Conservation (phyloP, 2,888 invertebrate genomes). For the Lepidonotus clava region DNA sequence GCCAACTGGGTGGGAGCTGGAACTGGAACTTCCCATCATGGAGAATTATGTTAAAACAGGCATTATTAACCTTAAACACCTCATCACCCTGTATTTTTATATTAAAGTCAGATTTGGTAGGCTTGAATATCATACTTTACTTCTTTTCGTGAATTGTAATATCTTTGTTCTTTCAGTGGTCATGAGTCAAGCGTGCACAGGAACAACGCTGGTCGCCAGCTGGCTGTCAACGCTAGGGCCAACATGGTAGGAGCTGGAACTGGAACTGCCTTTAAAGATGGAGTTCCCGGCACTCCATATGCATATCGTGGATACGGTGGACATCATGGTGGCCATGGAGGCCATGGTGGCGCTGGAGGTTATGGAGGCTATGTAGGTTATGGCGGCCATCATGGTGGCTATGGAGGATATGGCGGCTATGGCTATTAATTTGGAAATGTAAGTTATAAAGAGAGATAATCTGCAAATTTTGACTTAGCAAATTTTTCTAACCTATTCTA, state of each 20-base stretch:
- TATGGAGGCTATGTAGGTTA: neutral
- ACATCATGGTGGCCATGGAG: neutral
- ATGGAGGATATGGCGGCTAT: neutral
- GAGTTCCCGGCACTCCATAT: slow-evolving; percentile 42
- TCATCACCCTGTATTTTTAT: too few species aligned
- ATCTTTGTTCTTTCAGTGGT: slow-evolving; percentile 3
- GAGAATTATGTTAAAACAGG: too few species aligned
- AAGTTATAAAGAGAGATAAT: too few species aligned
- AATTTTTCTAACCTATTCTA: too few species aligned
- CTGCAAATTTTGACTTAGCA: too few species aligned
- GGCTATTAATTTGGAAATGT: too few species aligned
- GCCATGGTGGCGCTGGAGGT: neutral
- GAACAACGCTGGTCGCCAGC: slow-evolving; percentile 18
- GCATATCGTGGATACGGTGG: neutral
- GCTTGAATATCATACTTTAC: too few species aligned
- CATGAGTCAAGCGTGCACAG: slow-evolving; percentile 5
- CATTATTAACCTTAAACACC: too few species aligned
- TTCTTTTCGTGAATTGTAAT: too few species aligned
- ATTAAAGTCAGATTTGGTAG: too few species aligned
- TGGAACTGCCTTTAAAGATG: slow-evolving; percentile 42
- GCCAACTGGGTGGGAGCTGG: too few species aligned
- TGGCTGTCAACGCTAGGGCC: slow-evolving; percentile 12
- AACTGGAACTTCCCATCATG: too few species aligned
- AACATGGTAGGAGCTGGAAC: neutral
- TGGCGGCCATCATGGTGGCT: neutral